Evolutionary conservation across 1,140 invertebrate species (phyloP), one percentile per base, ranked within the genome.

Genomic region (Lysiphlebus fabarum): DNA sequence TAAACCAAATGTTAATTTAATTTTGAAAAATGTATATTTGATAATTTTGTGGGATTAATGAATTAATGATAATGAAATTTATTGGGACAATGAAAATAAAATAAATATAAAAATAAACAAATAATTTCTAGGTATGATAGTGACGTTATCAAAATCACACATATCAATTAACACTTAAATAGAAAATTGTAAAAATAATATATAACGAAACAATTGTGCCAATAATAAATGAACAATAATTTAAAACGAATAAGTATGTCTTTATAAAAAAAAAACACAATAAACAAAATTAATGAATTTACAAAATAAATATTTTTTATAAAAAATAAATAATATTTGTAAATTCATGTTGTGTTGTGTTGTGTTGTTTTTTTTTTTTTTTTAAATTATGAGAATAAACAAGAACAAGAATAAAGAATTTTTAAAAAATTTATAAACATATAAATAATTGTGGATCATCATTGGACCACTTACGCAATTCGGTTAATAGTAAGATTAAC

Each of bases 401-500:
- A 53, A 49, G 65, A 58, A 64, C 59, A 64, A 50, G 40, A 55
- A 8, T 51, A 17, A 36, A 48, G 9, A 38, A 34, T 37, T 60
- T 51, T n/a, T 61, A 40, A 61, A 61, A 65, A 54, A 59, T 17
- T 40, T 53, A 50, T 63, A 60, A 71, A 77, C 70, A 72, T 70
- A 72, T 64, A 78, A 72, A 77, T 26, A 55, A 76, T 74, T 71
- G 74, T 77, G 72, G 76, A 78, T 78, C 73, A 53, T 71, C 70
- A 66, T n/a, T n/a, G 44, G 65, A 72, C 80, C 79, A 92, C 90
- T 91, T 92, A 92, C 90, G 88, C 88, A 82, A 92, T 92, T 84
- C 89, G 83, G 85, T 90, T 90, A 83, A 92, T 86, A 83, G 88
- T 88, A 81, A 91, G 86, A 86, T 91, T 91, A 82, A 92, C 90